Evolutionary conservation across 2,113 vertebrate genomes (phyloP), one percentile per base, ranked within the genome.

Genomic region (Serilophus lunatus): DNA sequence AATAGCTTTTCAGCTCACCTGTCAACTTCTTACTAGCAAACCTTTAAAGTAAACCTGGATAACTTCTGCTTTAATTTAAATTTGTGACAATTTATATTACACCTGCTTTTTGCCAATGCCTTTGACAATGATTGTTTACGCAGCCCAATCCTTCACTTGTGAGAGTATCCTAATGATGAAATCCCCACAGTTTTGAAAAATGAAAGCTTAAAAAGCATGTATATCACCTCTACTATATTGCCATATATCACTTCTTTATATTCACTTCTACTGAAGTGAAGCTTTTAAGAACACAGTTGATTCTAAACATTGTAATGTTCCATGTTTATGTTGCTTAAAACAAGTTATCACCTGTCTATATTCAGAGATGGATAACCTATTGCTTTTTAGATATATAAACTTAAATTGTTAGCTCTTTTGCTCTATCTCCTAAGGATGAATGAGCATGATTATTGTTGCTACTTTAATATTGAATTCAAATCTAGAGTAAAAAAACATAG

Each of bases 41-140:
- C 23, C 31, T 64, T 78, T 71, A 70, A 70, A 83, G 22, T 56
- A 59, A 29, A 53, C 13, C 45, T 35, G 19, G 50, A 72, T 44
- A 20, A 13, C n/a, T 60, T 66, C 26, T 80, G 45, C 38, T 85
- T 63, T 20, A 29, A 20, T 40, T 13, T 19, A 20, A 40, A 61
- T 61, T 40, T 63, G 29, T 18, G 40, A 7, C 22, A 26, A 9
- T 64, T 42, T 31, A 14, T 35, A 18, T 22, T 11, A 64, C 31
- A 20, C 1, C 0, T 9, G 1, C 25, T 49, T 40, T 72, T 31
- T 50, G 7, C 9, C 25, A 35, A 13, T 31, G 31, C 3, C 2
- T 71, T 80, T 31, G 42, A 22, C 6, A 88, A 16, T 26, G 12
- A 8, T 49, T 57, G 11, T 50, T 72, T 5, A 26, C 3, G 42